These are phyloP conservation scores for Oncorhynchus kisutch DNA, from an alignment of 2,113 vertebrate species.

Conservation along the genomic window DNA sequence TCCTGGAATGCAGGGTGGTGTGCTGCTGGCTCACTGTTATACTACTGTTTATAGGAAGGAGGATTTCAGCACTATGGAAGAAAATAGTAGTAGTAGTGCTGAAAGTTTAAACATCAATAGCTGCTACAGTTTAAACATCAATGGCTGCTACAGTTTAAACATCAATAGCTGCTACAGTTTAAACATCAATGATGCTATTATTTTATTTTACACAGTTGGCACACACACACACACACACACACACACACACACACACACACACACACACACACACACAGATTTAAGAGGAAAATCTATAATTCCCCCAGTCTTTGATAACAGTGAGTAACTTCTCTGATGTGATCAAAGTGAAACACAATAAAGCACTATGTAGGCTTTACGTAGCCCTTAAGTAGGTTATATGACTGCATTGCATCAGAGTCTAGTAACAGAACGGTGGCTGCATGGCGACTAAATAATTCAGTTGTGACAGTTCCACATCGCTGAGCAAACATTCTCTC, in stretches of 20 bases:
- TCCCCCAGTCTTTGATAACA: not conserved
- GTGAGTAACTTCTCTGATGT: not conserved
- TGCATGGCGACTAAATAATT: no score
- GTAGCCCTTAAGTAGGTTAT: not conserved
- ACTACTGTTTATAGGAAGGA: no score
- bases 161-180: no score
- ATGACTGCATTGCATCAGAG: not conserved
- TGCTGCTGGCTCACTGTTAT: no score
- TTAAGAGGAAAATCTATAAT: not conserved
- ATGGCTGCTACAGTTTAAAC: no score
- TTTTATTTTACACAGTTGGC: not conserved
- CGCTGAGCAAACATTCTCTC: not conserved
- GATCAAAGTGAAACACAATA: not conserved
- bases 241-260: not conserved
- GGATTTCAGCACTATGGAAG: no score
- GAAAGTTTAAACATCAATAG: no score
- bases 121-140: no score
- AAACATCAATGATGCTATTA: no score
- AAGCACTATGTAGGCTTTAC: not conserved
- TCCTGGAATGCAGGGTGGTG: no score
- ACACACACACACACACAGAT: slow-evolving; percentile 3
- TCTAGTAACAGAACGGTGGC: not conserved
- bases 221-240: not conserved
- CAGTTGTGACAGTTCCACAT: no score
- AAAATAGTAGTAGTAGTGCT: no score